These are phyloP conservation scores for Tenebrosternarchus preto DNA, from an alignment of 2,113 vertebrate species.

Conservation along the genomic window DNA sequence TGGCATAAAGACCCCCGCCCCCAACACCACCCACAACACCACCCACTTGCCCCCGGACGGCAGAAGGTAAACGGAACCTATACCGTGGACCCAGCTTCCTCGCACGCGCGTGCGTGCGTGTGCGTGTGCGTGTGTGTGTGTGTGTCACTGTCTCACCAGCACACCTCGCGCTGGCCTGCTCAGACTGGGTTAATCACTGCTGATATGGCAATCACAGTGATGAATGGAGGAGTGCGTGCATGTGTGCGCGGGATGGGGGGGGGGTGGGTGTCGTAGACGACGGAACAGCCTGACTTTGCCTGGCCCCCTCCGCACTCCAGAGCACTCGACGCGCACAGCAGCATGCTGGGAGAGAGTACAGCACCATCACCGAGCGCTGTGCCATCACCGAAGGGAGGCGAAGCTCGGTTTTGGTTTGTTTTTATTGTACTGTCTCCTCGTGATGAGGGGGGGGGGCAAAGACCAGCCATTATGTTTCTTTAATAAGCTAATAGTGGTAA, in stretches of 20 bases:
- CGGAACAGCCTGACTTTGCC: slow-evolving; percentile 37
- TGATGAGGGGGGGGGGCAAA: slow-evolving; percentile 65
- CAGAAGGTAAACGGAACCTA: slow-evolving; percentile 48
- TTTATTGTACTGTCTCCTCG: slow-evolving; percentile 62
- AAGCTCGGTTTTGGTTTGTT: slow-evolving; percentile 54
- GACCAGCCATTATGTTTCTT: slow-evolving; percentile 69
- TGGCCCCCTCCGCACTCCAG: slow-evolving; percentile 48
- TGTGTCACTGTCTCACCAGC: slow-evolving; percentile 14
- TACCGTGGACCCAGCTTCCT: slow-evolving; percentile 47
- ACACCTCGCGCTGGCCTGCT: slow-evolving; percentile 40
- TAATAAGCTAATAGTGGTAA: slow-evolving; percentile 74
- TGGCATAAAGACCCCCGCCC: slow-evolving; percentile 34
- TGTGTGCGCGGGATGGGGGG: slow-evolving; percentile 25
- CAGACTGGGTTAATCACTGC: slow-evolving; percentile 75
- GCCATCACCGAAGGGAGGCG: slow-evolving; percentile 60
- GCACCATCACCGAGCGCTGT: slow-evolving; percentile 30
- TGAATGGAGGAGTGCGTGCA: slow-evolving; percentile 56
- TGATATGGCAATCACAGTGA: slow-evolving; percentile 59
- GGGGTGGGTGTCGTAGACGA: no score
- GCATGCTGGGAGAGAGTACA: slow-evolving; percentile 33
- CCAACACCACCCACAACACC: slow-evolving; percentile 29
- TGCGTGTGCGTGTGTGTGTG: slow-evolving; percentile 39
- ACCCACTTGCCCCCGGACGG: slow-evolving; percentile 39
- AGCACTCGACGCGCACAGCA: slow-evolving; percentile 1
- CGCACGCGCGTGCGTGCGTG: slow-evolving; percentile 26